Conservation (phyloP, 2,113 vertebrate species). For the Petrocephalus zakoni region DNA sequence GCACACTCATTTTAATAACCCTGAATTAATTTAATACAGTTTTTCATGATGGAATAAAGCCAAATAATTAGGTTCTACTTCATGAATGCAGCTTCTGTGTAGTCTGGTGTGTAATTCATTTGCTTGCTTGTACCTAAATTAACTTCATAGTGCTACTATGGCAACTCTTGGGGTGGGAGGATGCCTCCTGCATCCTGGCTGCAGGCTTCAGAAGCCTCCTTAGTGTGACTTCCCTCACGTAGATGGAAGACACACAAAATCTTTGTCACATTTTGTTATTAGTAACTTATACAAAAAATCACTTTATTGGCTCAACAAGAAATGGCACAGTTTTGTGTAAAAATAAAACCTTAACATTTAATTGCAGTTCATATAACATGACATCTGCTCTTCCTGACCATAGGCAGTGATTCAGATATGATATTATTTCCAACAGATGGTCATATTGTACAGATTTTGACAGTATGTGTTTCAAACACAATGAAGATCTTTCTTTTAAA, state of each 20-base stretch:
- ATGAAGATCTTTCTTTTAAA: neutral
- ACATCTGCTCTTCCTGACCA: constrained; percentile 30
- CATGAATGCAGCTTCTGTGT: neutral
- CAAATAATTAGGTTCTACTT: neutral
- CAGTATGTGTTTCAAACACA: constrained; percentile 4
- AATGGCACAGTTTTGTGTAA: constrained; percentile 47
- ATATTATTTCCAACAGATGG: constrained; percentile 4
- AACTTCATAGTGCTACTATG: neutral
- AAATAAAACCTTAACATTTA: constrained; percentile 66
- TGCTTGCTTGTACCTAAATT: neutral
- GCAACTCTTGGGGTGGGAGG: neutral
- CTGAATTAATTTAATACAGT: neutral
- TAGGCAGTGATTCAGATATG: constrained; percentile 48
- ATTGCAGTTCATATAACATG: constrained; percentile 60
- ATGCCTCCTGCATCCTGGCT: neutral
- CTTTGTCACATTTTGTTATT: neutral
- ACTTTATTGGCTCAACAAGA: constrained; percentile 19
- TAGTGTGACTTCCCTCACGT: neutral
- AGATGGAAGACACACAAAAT: neutral
- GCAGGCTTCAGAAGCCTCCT: neutral
- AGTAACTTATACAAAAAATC: neutral
- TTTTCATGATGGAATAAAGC: neutral
- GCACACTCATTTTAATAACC: neutral
- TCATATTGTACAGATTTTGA: neutral
- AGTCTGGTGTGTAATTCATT: neutral